Conservation (phyloP, 2,797 vertebrate genomes). For the Muraenolepis orangiensis region DNA sequence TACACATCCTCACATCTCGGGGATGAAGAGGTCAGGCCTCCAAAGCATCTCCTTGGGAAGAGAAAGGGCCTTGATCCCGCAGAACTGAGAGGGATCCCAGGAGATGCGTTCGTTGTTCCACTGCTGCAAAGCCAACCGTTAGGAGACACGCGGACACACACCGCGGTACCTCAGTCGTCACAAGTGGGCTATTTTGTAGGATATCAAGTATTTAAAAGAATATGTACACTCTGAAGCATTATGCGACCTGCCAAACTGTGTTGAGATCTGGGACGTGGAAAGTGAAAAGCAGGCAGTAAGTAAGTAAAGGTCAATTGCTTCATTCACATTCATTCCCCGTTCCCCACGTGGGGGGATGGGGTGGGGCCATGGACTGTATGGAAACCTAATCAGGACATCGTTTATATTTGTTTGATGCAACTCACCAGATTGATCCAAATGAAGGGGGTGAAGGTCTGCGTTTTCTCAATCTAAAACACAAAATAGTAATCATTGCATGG, state of each 20-base stretch:
- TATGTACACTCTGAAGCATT: not conserved
- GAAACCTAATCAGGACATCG: not conserved
- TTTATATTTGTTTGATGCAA: not conserved
- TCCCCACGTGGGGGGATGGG: no score
- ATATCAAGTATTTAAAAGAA: not conserved
- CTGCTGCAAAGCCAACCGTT: constrained; percentile 26
- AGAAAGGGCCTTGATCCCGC: constrained; percentile 57
- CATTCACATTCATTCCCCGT: not conserved
- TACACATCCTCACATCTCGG: constrained; percentile 57
- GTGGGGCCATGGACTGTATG: not conserved
- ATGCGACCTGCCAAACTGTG: not conserved
- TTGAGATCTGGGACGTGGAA: not conserved
- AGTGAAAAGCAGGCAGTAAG: not conserved
- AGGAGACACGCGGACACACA: not conserved
- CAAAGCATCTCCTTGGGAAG: constrained; percentile 60
- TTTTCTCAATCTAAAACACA: constrained; percentile 63
- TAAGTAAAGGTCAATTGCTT: not conserved
- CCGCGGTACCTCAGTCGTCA: not conserved
- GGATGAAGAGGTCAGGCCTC: constrained; percentile 61
- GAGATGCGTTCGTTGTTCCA: constrained; percentile 61
- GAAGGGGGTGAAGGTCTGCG: constrained; percentile 64
- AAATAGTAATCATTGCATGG: not conserved
- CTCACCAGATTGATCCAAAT: constrained; percentile 58
- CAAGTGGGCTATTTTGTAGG: not conserved
- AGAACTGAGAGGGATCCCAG: constrained; percentile 65